These are phyloP conservation scores for Aphrocallistes beatrix DNA, from an alignment of 37 sponge, comb jelly and placozoan species.

Conservation along the genomic window DNA sequence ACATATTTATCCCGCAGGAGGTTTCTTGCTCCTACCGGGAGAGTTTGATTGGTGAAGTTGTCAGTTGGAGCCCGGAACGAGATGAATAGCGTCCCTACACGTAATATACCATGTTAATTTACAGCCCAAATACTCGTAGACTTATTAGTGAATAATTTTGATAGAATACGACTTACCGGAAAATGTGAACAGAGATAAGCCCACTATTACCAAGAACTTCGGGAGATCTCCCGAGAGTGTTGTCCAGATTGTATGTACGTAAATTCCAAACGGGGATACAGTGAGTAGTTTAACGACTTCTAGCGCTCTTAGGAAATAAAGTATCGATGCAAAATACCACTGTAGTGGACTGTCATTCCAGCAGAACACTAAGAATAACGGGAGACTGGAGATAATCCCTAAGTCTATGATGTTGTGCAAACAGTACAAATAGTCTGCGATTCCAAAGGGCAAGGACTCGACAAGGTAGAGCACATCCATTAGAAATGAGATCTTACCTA, in stretches of 20 bases:
- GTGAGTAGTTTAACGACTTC: background rate
- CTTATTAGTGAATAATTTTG: no score
- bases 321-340: background rate
- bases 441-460: background rate
- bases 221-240: slow-evolving; percentile 10
- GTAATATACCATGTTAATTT: no score
- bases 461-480: background rate
- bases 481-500: background rate
- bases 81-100: background rate
- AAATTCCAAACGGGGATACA: background rate
- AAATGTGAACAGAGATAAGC: background rate
- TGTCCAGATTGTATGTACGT: slow-evolving; percentile 2
- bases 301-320: background rate
- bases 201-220: background rate
- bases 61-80: background rate
- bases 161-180: background rate
- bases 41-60: background rate
- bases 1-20: background rate
- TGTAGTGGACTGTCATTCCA: background rate
- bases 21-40: background rate
- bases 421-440: background rate
- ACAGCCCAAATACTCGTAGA: background rate
- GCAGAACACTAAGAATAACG: background rate
- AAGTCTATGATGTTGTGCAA: background rate
- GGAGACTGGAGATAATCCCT: background rate